These are phyloP conservation scores for Erpornis zantholeuca DNA, from an alignment of 2,113 vertebrate genomes.

Conservation along the genomic window DNA sequence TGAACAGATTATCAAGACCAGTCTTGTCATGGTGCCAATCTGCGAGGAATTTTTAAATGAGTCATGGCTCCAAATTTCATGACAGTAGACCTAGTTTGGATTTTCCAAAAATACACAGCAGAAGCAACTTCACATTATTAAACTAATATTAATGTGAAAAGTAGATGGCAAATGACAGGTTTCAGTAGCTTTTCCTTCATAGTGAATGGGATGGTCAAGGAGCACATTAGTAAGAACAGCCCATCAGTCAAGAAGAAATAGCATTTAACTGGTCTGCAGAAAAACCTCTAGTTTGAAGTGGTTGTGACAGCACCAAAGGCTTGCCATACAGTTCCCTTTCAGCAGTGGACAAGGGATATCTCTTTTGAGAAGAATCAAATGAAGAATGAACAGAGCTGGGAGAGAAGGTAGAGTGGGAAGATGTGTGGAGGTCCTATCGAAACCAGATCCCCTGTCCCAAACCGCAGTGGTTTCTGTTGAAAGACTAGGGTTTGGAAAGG, in stretches of 20 bases:
- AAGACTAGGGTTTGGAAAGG: constrained; percentile 6
- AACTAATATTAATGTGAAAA: neutral
- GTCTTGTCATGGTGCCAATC: neutral
- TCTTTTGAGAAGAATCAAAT: neutral
- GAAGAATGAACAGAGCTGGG: neutral
- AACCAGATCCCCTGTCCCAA: neutral
- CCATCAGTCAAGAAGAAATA: neutral
- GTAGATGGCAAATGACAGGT: neutral
- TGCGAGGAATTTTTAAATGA: neutral
- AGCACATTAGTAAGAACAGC: neutral
- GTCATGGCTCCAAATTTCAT: neutral
- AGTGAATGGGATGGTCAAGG: neutral
- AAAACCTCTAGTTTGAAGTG: neutral
- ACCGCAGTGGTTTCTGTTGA: neutral
- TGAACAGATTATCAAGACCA: neutral
- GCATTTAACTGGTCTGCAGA: neutral
- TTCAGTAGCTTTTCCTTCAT: neutral
- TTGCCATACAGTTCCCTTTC: neutral
- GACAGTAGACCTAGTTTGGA: neutral
- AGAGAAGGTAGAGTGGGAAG: neutral
- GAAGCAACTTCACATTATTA: neutral
- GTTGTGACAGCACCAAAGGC: neutral
- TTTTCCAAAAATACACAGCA: neutral
- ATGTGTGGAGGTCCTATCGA: neutral
- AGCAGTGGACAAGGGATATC: neutral